Percentiles rank a stretch among this genome's conserved stretches.
Evolutionary conservation across 2,888 invertebrate genomes (phyloP).

Genomic region (Gonocerus acuteangulatus): DNA sequence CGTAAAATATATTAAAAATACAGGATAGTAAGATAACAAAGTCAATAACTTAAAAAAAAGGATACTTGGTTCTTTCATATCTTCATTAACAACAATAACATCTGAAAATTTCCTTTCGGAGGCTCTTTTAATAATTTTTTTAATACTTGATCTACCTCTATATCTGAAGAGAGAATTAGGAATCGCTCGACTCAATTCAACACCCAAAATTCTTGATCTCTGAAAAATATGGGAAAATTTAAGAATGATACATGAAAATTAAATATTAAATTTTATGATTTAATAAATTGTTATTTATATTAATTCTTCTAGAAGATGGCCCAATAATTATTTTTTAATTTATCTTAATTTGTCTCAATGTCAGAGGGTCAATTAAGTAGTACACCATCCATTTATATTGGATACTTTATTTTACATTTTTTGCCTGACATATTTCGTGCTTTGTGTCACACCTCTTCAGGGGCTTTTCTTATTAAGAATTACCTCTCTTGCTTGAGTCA

Average conservation of each 20-base stretch:
- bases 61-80: slow-evolving; percentile 74
- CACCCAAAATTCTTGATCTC: slow-evolving; percentile 86
- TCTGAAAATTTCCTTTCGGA: slow-evolving; percentile 74
- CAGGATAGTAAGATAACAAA: too few species aligned
- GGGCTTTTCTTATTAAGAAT: too few species aligned
- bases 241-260: neutral
- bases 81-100: slow-evolving; percentile 87
- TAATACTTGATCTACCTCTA: slow-evolving; percentile 81
- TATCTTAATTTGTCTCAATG: too few species aligned
- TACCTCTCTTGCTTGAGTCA: too few species aligned
- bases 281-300: neutral
- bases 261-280: neutral
- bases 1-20: too few species aligned
- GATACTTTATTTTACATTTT: too few species aligned
- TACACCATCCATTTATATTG: too few species aligned
- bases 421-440: too few species aligned
- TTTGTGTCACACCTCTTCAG: too few species aligned
- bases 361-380: too few species aligned
- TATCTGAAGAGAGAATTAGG: slow-evolving; percentile 85
- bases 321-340: too few species aligned
- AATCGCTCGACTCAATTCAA: slow-evolving; percentile 81
- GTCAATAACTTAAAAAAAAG: slow-evolving; percentile 42
- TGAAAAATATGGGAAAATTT: slow-evolving; percentile 37
- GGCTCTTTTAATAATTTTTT: slow-evolving; percentile 84
- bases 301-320: too few species aligned